Base-by-base conservation (phyloP, 2,113 vertebrate genomes). In the Xiphias gladius region DNA sequence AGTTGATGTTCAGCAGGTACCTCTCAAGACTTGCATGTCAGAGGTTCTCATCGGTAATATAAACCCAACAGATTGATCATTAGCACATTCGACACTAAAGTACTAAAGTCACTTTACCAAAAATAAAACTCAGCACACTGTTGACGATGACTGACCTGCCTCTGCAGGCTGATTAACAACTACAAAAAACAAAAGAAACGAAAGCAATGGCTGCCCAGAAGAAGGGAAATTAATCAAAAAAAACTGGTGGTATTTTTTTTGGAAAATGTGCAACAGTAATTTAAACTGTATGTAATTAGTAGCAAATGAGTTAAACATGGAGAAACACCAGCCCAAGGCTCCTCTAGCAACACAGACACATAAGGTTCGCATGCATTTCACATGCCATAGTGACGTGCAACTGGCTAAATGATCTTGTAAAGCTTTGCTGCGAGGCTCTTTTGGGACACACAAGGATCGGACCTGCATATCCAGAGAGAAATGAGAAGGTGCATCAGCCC, bases 401-500 rank as follows among this genome's bases (percentile, higher is more conserved):
- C 2, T 0, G 10, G 50, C 22, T 26, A 17, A 14, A 16, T 19
- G 0, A 50, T 37, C 43, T 62, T 16, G 26, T 63, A n/a, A 73
- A 78, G 26, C 50, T 20, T 17, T 28, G 10, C 4, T 55, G 75
- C 10, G 16, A 19, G 39, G 22, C 2, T 20, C 6, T 35, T 19
- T 24, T 73, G 62, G 32, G 6, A 48, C 43, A 12, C 1, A 41
- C 26, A 4, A 24, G 6, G 4, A 28, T 3, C 50, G 13, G 28
- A 7, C 32, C 65, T 48, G 43, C 41, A 73, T 84, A 76, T 84
- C n/a, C 9, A 39, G n/a, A 61, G 13, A 50, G 19, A 43, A 68
- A 52, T 54, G 61, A 76, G 46, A 35, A n/a, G n/a, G 32, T 71
- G 65, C 32, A 54, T 12, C 20, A 43, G n/a, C 24, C 4, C 0